Base-by-base conservation (phyloP, 2,113 vertebrate genomes). In the Equus quagga region DNA sequence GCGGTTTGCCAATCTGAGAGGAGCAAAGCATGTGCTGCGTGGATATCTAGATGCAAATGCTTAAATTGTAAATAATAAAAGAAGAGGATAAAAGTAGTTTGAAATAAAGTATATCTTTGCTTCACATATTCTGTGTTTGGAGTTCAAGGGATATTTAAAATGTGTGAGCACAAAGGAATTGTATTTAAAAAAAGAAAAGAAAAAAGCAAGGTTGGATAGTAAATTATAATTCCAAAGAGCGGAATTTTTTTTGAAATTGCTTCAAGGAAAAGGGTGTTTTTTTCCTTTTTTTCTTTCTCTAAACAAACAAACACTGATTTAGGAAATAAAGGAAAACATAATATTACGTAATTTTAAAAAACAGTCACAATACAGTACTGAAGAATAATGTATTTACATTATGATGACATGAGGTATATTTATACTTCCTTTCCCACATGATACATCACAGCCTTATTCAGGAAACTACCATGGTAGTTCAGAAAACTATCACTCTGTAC, bases 21-120 rank as follows among this genome's bases (percentile, higher is more conserved):
- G 78, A 82, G 89, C 58, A 23, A 62, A 58, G 19, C 41, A 81
- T 91, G 15, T 92, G 69, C 89, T 96, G 97, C 33, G 28, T 62
- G 58, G 33, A 96, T 95, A 69, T 91, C 93, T 62, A 96, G 91
- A 97, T 58, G 97, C 67, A 97, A 96, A 98, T 96, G 79, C 62
- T 94, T 98, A 54, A 96, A 93, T 96, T 98, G 82, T 6, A 97
- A 93, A 92, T 97, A 97, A 94, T 81, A 49, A 90, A 79, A 92
- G 51, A 84, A 75, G 10, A 41, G n/a, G 49, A 60, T 58, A 60
- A 51, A 49, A 89, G 31, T 46, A 24, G 24, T 56, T 49, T n/a
- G 28, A 72, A 81, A 79, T 8, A 54, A 92, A 82, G 84, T 85
- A 14, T 18, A 28, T 33, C 3, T 28, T 95, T 85, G 60, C 21